Percentiles rank a stretch among this genome's conserved stretches.
These are phyloP conservation scores for Hemithea aestivaria DNA, from an alignment of 2,888 invertebrate species.

Conservation along the genomic window DNA sequence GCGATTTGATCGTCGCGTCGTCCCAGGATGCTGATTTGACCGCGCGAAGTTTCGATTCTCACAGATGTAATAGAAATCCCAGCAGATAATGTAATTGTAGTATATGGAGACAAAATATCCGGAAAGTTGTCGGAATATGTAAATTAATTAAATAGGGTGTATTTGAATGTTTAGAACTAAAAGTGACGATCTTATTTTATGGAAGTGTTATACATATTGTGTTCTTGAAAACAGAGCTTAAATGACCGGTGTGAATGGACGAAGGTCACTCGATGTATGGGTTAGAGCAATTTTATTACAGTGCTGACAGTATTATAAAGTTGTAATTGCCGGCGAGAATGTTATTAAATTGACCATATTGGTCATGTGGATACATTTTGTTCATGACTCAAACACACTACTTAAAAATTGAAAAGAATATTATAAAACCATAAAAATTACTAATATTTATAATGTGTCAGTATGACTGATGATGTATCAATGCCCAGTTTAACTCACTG, in stretches of 20 bases:
- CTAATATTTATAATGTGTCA: too few species aligned
- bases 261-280: slow-evolving; percentile 23
- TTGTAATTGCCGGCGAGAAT: slow-evolving; percentile 39
- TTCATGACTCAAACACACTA: slow-evolving; percentile 8
- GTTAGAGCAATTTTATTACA: slow-evolving; percentile 42
- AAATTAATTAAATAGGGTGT: slow-evolving; percentile 17
- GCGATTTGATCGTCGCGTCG: too few species aligned
- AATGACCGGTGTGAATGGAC: slow-evolving; percentile 15
- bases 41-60: slow-evolving; percentile 5
- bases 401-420: neutral
- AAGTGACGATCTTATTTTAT: slow-evolving; percentile 22
- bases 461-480: too few species aligned
- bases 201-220: slow-evolving; percentile 23
- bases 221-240: slow-evolving; percentile 29
- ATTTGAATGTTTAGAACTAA: slow-evolving; percentile 14
- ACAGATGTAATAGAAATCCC: slow-evolving; percentile 32
- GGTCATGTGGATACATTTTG: slow-evolving; percentile 19
- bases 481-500: too few species aligned
- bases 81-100: slow-evolving; percentile 45
- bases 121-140: slow-evolving; percentile 11
- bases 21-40: slow-evolving; percentile 10
- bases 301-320: slow-evolving; percentile 61
- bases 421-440: too few species aligned
- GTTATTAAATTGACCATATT: slow-evolving; percentile 30
- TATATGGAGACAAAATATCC: slow-evolving; percentile 19